Evolutionary conservation across 1,140 invertebrate genomes (phyloP).

Genomic region (Drosophila carrolli): DNA sequence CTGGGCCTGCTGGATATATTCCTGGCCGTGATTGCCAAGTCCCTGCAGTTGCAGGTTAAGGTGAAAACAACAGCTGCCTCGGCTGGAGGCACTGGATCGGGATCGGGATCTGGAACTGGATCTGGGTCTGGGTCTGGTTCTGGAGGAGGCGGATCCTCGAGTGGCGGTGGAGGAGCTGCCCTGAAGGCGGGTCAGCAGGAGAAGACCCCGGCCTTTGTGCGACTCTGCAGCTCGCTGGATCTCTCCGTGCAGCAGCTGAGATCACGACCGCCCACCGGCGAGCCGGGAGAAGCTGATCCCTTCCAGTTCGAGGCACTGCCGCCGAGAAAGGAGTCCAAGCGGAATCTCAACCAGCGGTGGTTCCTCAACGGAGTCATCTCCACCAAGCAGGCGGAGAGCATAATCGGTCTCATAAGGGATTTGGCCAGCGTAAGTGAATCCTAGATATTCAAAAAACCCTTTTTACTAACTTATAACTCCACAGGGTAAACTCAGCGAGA

Average conservation of each 20-base stretch:
- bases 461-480: constrained; percentile 27
- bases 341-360: constrained; percentile 87
- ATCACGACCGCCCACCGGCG: constrained; percentile 36
- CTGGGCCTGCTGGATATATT: constrained; percentile 93
- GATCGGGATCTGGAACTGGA: not conserved
- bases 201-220: constrained; percentile 75
- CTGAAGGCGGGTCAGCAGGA: constrained; percentile 60
- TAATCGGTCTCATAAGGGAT: constrained; percentile 94
- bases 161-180: not conserved
- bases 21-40: constrained; percentile 93
- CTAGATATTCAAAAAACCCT: not conserved
- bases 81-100: not conserved
- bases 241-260: constrained; percentile 74
- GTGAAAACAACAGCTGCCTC: constrained; percentile 86
- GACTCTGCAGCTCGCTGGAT: constrained; percentile 80
- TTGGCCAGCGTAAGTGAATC: constrained; percentile 93
- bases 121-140: not conserved
- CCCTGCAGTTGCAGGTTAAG: constrained; percentile 94
- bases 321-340: constrained; percentile 54
- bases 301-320: constrained; percentile 64
- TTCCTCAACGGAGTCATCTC: constrained; percentile 94
- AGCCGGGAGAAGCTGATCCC: constrained; percentile 46
- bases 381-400: constrained; percentile 93
- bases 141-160: not conserved
- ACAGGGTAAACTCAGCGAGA: constrained; percentile 94